A percentile compares a stretch with the other conserved stretches of the same genome.
phyloP scores from a whole-genome alignment of 2,113 vertebrate genomes.

The Erinaceus europaeus region DNA sequence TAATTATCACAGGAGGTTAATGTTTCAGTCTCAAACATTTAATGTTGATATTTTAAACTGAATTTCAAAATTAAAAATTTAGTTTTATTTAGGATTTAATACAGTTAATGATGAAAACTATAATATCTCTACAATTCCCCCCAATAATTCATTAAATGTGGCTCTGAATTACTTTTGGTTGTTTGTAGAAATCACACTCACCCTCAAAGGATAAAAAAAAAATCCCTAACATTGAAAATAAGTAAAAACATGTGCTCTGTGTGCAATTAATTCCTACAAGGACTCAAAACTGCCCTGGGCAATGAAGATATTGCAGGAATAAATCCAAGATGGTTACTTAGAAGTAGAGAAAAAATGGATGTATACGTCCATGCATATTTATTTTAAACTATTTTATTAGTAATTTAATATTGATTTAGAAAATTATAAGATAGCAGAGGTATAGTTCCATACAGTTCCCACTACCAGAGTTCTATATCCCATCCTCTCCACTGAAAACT shows the following conservation, averaged over 20 bases:
- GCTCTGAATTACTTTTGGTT: conserved; percentile 15
- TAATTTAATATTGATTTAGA: too few species aligned
- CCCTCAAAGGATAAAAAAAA: not conserved
- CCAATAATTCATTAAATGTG: not conserved
- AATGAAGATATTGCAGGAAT: conserved; percentile 15
- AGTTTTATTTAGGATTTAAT: not conserved
- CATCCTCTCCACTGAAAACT: too few species aligned
- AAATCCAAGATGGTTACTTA: conserved; percentile 40
- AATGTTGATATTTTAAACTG: not conserved
- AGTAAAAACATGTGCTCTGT: not conserved
- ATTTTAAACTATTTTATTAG: too few species aligned
- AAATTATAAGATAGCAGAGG: too few species aligned
- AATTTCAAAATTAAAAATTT: conserved; percentile 15
- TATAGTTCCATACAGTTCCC: too few species aligned
- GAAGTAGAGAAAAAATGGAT: conserved; percentile 25
- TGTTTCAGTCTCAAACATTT: not conserved
- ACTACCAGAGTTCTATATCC: too few species aligned
- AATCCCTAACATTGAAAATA: not conserved
- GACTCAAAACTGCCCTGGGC: not conserved
- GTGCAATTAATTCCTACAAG: not conserved
- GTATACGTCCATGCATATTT: conserved; percentile 10
- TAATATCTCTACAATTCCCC: not conserved
- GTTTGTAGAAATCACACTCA: conserved; percentile 26
- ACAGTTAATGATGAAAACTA: not conserved
- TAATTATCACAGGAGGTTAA: not conserved